phyloP scores from a whole-genome alignment of 2,113 vertebrate genomes.

The Pygoscelis adeliae region DNA sequence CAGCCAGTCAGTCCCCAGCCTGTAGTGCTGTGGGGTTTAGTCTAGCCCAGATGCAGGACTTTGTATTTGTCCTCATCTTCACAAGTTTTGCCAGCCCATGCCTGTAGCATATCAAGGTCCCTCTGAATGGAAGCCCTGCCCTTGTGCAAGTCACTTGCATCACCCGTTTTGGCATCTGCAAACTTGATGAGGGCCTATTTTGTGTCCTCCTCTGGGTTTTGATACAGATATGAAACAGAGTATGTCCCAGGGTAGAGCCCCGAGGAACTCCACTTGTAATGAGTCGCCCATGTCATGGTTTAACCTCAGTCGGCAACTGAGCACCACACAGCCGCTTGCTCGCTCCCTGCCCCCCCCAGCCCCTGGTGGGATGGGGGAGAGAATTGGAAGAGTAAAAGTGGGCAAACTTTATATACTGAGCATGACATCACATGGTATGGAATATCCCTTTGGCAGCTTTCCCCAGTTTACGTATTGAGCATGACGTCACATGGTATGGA shows the following conservation, averaged over 20 bases:
- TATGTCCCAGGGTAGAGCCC: background rate
- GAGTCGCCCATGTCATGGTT: background rate
- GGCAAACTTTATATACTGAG: too few species aligned
- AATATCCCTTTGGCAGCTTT: too few species aligned
- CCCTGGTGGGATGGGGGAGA: too few species aligned
- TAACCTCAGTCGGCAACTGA: too few species aligned
- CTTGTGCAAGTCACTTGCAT: background rate
- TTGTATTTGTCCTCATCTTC: background rate
- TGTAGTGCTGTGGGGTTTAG: background rate
- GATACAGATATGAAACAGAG: background rate
- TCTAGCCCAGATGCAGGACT: background rate
- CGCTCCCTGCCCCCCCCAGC: too few species aligned
- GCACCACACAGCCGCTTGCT: too few species aligned
- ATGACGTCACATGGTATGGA: too few species aligned
- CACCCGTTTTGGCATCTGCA: background rate
- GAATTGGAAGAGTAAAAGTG: too few species aligned
- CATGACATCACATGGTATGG: too few species aligned
- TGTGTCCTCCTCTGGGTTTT: background rate
- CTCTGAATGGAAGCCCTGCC: background rate
- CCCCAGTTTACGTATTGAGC: too few species aligned
- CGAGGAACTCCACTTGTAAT: background rate
- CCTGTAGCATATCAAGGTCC: background rate
- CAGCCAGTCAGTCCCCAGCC: background rate
- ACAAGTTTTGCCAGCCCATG: background rate
- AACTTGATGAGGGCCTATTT: background rate